Base-by-base conservation (phyloP, 92 coral and sea anemone species). In the Bergia puertoricense region DNA sequence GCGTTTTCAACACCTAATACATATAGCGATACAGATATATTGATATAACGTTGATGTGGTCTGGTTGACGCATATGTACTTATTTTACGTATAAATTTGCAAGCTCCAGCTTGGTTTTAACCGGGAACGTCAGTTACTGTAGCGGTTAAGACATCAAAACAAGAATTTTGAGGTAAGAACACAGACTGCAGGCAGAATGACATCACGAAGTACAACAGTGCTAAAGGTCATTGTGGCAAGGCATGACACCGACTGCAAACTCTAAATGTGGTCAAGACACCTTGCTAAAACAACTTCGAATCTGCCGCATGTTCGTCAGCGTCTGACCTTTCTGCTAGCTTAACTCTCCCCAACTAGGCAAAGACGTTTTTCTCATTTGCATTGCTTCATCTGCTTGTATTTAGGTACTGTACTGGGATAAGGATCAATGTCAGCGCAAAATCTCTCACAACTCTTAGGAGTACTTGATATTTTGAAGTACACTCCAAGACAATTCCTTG, bases 1-100 rank as follows among this genome's bases (percentile, higher is more conserved):
- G 56, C 66, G 65, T 13, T 78, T 36, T 46, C 65, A 78, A 45
- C 82, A 78, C 82, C 65, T 78, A n/a, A 78, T 78, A 78, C 66
- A 20, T 78, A 48, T 45, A 36, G 65, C 22, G 66, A 23, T 78
- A 22, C 10, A 46, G 62, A 22, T 23, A 22, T 20, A 78, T 45
- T 46, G 40, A 77, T 44, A 44, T 41, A 77, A 77, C 81, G 81
- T 48, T 48, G 37, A 45, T 36, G 43, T 44, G 77, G 77, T 73
- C 41, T 62, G n/a, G 30, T 16, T 20, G 30, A 2, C 3, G 30
- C 6, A 18, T 16, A 22, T 62, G 69, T 62, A 20, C 8, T 20
- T 62, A 62, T 62, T 62, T 62, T 23, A 62, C 30, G 69, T 62
- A 62, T 3, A 2, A 2, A 22, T 0, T 62, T 62, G 69, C n/a